Conservation (phyloP, 2,113 vertebrate genomes). For the Heptranchias perlo region DNA sequence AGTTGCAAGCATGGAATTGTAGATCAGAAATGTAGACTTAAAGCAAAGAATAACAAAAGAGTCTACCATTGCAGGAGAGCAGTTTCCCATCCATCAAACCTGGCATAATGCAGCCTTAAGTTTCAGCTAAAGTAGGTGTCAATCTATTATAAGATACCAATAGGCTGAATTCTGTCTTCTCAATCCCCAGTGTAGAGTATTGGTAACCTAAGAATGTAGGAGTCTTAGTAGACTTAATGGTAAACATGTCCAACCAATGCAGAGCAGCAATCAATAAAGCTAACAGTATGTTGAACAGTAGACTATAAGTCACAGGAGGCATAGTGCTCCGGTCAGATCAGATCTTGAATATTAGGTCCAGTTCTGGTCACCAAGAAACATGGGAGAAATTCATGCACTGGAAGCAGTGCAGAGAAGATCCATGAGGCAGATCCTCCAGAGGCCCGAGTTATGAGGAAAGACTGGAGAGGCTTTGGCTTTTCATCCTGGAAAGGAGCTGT, state of each 20-base stretch:
- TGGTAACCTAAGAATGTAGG: neutral
- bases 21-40: neutral
- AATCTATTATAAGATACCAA: slow-evolving; percentile 4
- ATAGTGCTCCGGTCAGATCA: neutral
- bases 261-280: neutral
- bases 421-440: neutral
- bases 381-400: neutral
- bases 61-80: neutral
- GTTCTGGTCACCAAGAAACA: neutral
- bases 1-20: neutral
- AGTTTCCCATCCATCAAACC: neutral
- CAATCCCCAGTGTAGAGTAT: neutral
- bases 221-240: neutral
- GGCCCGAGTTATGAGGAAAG: neutral
- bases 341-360: neutral
- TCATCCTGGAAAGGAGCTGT: neutral
- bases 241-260: neutral
- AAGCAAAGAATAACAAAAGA: neutral
- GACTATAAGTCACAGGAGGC: neutral
- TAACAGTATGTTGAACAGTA: neutral
- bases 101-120: neutral
- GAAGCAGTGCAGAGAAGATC: neutral
- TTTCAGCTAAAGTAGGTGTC: neutral
- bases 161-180: neutral
- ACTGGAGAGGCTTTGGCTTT: neutral